Base-by-base conservation (phyloP, 2,797 vertebrate species). In the Aulostomus chinensis region DNA sequence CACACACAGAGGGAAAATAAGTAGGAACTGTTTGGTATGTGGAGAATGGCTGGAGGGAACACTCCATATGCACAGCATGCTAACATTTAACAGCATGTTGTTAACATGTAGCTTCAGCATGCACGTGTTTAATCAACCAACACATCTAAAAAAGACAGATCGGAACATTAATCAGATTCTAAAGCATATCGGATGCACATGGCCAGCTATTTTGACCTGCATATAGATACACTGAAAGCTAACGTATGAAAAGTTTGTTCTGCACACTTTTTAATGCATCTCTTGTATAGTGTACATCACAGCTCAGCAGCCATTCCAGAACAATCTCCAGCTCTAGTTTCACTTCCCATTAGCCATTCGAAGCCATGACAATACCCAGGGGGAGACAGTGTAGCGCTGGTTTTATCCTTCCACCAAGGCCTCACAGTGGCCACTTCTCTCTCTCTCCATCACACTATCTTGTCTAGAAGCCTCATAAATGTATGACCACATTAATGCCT, bases 341-440 rank as follows among this genome's bases (percentile, higher is more conserved):
- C 84, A 80, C 71, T 81, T 79, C 69, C 75, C 79, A 87, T 88
- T 78, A 86, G 76, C 76, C 76, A 73, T 81, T 83, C 81, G 79
- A 68, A 82, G 64, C 58, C 63, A 75, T 81, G 83, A 85, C 77
- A 86, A 84, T 76, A 72, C 75, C 80, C 72, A 63, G 37, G 56
- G 42, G 46, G 7, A 39, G 71, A 46, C 56, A 49, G 58, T 21
- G 51, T 54, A 68, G 66, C 46, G 45, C 50, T 58, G 52, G 30
- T 33, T 71, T 64, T 35, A 56, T 51, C 55, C 47, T 43, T 52
- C 37, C 58, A 47, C 51, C 50, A 56, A 59, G 50, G 58, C 58
- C 13, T 68, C 37, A 29, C 34, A 47, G 61, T 49, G 67, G 33
- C 69, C 59, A 58, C 36, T 63, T 20, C 30, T 70, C 42, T 53